These are phyloP conservation scores for Cheirogaleus major DNA, from an alignment of 2,797 vertebrate genomes.

Conservation along the genomic window DNA sequence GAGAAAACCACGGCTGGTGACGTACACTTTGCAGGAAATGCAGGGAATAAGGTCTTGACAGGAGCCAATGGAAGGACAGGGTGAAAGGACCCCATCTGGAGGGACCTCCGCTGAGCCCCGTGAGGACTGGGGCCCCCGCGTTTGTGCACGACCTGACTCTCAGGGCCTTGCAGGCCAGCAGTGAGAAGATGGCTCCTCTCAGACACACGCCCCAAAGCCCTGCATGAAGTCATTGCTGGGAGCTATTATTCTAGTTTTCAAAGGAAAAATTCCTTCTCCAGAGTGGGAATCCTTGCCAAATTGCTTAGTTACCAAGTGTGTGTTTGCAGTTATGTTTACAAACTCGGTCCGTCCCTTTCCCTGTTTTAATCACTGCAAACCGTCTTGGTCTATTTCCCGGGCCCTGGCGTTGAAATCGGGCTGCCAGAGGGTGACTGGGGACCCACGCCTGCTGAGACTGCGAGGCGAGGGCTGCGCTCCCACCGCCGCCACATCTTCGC, in stretches of 20 bases:
- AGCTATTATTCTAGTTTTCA: constrained; percentile 72
- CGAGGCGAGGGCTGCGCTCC: constrained; percentile 3
- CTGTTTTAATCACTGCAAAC: constrained; percentile 60
- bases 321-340: constrained; percentile 82
- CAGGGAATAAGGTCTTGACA: neutral
- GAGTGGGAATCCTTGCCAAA: constrained; percentile 71
- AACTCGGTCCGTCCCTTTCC: constrained; percentile 63
- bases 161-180: neutral
- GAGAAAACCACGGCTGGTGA: neutral
- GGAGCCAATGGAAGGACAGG: fast-evolving
- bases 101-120: neutral
- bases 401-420: neutral
- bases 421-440: neutral
- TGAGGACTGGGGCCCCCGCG: neutral
- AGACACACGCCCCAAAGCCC: neutral
- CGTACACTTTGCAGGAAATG: neutral
- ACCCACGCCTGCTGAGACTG: neutral
- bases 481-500: neutral
- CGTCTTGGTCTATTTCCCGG: constrained; percentile 48
- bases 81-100: fast-evolving
- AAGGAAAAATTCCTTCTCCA: constrained; percentile 70
- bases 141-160: neutral
- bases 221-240: constrained; percentile 38
- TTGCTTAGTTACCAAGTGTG: constrained; percentile 81
- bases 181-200: neutral